Evolutionary conservation across 2,888 invertebrate genomes (phyloP).

Genomic region (Plusia festucae): DNA sequence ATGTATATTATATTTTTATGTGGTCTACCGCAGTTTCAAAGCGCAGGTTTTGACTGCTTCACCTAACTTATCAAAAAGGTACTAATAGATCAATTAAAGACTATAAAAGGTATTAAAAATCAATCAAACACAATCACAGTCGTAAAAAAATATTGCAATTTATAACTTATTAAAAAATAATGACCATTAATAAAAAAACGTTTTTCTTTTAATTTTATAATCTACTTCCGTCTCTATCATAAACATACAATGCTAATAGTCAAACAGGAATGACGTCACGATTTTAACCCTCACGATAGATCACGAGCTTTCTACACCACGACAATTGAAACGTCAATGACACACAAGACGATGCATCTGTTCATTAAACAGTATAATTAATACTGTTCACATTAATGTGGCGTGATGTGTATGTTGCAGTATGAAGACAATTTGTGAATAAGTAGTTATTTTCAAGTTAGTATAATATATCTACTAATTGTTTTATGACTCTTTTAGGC

Average conservation of each 20-base stretch:
- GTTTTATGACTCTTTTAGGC: not conserved
- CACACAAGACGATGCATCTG: constrained; percentile 53
- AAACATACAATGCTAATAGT: constrained; percentile 5
- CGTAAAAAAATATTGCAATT: no score
- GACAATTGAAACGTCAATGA: constrained; percentile 51
- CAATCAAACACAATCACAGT: no score
- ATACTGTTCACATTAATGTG: constrained; percentile 65
- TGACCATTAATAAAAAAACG: no score
- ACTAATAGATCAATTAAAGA: no score
- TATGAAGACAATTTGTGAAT: not conserved
- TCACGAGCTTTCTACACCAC: constrained; percentile 30
- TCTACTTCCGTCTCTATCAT: not conserved
- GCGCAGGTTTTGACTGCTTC: no score
- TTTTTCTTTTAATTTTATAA: no score
- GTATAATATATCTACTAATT: not conserved
- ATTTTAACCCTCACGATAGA: constrained; percentile 26
- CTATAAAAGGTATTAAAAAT: no score
- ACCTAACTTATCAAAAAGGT: no score
- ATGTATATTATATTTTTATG: no score
- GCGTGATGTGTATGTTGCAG: constrained; percentile 56
- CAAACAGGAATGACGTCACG: constrained; percentile 7
- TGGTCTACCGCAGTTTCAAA: no score
- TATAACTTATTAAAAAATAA: no score
- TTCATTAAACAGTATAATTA: constrained; percentile 73
- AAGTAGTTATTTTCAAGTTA: not conserved